Percentiles rank a stretch among this genome's conserved stretches.
Conservation (phyloP, 2,113 vertebrate genomes). For the Sigmodon hispidus region DNA sequence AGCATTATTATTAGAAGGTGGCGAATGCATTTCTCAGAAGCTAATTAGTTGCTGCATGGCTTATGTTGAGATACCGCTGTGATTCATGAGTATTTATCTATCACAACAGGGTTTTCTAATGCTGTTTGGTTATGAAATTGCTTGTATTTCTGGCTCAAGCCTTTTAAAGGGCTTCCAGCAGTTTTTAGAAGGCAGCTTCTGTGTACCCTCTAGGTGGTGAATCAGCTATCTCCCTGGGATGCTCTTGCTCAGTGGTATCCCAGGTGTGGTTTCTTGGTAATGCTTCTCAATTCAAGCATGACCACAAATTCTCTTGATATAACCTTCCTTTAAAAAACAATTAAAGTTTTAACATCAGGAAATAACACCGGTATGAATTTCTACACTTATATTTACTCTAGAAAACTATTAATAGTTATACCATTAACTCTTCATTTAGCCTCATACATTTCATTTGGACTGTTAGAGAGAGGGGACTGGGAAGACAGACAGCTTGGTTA, state of each 20-base stretch:
- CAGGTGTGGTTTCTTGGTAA: background rate
- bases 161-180: conserved; percentile 72
- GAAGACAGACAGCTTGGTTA: background rate
- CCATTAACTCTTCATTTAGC: background rate
- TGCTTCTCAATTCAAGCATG: background rate
- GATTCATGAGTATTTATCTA: conserved; percentile 71
- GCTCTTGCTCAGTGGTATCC: background rate
- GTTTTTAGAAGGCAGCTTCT: conserved; percentile 63
- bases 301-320: background rate
- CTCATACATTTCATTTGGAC: background rate
- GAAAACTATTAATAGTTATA: background rate
- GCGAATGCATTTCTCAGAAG: conserved; percentile 34
- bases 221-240: background rate
- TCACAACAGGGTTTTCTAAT: conserved; percentile 56
- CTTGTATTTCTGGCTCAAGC: background rate
- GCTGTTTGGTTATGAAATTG: conserved; percentile 74
- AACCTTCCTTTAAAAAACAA: background rate
- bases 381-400: background rate
- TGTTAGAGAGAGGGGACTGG: background rate
- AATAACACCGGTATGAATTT: background rate
- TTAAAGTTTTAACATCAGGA: background rate
- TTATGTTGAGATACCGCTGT: conserved; percentile 53
- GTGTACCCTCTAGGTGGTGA: background rate
- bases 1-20: conserved; percentile 2
- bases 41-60: conserved; percentile 34